Percentiles rank a stretch among this genome's conserved stretches.
Evolutionary conservation across 2,888 invertebrate species (phyloP).

Genomic region (Harpalus rufipes): DNA sequence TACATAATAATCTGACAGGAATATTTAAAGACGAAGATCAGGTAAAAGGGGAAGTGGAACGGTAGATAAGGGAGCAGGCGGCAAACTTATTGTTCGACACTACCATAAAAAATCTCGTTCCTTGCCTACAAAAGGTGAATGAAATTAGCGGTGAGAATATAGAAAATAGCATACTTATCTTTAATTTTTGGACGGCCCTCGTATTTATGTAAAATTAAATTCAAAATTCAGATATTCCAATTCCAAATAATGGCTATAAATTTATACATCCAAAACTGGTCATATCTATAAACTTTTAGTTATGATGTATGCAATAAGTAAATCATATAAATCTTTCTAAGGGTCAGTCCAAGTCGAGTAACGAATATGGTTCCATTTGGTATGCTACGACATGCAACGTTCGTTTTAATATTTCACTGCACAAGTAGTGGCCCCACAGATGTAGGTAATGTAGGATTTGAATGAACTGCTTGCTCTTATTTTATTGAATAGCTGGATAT

Average conservation of each 20-base stretch:
- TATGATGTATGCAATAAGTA: constrained; percentile 5
- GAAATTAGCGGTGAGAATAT: too few species aligned
- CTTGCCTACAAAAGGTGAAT: too few species aligned
- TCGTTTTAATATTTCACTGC: constrained; percentile 20
- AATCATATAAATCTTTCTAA: not conserved
- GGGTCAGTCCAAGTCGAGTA: not conserved
- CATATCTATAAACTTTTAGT: not conserved
- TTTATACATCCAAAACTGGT: not conserved
- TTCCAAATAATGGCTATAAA: not conserved
- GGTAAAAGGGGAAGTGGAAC: too few species aligned
- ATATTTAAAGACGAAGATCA: too few species aligned
- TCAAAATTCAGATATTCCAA: not conserved
- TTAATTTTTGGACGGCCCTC: too few species aligned
- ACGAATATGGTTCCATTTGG: not conserved
- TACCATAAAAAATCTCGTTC: too few species aligned
- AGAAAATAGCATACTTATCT: too few species aligned
- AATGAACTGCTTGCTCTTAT: constrained; percentile 35
- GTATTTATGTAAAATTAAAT: too few species aligned
- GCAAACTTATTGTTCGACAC: too few species aligned
- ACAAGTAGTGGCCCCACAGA: constrained; percentile 6
- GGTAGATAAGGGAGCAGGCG: too few species aligned
- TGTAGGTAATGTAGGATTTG: constrained; percentile 30
- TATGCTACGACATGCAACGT: not conserved
- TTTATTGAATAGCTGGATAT: constrained; percentile 38
- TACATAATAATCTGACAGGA: too few species aligned